Conservation (phyloP, 1,140 invertebrate species). For the Aphis craccivora region DNA sequence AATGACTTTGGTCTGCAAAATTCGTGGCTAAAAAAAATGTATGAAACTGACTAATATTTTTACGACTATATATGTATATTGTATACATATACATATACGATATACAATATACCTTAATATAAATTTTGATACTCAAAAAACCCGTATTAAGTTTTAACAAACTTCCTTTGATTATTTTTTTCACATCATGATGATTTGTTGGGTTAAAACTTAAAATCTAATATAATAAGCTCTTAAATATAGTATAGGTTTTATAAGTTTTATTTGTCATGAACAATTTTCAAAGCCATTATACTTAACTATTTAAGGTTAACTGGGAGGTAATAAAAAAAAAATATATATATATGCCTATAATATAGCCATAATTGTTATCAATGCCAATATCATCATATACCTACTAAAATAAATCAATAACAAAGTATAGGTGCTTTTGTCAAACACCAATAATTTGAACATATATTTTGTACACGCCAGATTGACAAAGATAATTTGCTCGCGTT, state of each 20-base stretch:
- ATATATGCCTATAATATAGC: background rate
- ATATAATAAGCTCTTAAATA: background rate
- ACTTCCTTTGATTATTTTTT: background rate
- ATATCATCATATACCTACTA: background rate
- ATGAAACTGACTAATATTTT: background rate
- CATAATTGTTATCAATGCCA: background rate
- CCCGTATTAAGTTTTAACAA: background rate
- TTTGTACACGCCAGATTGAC: background rate
- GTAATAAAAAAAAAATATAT: background rate
- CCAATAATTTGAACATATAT: slow-evolving; percentile 19
- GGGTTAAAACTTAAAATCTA: background rate
- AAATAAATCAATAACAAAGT: slow-evolving; percentile 15
- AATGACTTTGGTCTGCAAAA: too few species aligned
- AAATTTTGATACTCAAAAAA: background rate
- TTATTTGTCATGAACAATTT: background rate
- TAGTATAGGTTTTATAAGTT: too few species aligned
- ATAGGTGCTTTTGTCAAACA: background rate
- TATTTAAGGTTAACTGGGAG: background rate
- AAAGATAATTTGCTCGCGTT: background rate
- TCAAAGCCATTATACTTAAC: background rate
- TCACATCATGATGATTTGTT: background rate
- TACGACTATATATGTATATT: background rate
- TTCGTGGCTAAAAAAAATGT: too few species aligned
- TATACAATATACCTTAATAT: too few species aligned
- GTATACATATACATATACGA: too few species aligned